Evolutionary conservation across 30 jellyfish, hydroid and myxozoan species (phyloP), one percentile per base, ranked within the genome.

Genomic region (Clytia hemisphaerica): DNA sequence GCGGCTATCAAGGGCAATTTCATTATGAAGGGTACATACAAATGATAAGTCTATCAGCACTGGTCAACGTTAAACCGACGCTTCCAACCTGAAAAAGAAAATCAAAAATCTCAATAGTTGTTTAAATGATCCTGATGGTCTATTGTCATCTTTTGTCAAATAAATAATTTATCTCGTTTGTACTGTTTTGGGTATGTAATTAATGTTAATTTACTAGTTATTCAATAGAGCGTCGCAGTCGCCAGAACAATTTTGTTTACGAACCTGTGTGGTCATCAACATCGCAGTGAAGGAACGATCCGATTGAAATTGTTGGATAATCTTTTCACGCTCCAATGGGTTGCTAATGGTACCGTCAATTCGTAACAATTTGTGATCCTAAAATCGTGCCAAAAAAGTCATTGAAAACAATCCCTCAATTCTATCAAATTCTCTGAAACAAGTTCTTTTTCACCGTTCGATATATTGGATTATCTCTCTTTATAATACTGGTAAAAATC

Each of bases 11-110:
- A 40, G 53, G 53, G n/a, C 15, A 14, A 7, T 59, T 26, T 18
- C 0, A 12, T 31, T 19, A 6, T 9, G 16, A 15, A 45, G 37
- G 0, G 24, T 18, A 67, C 92, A 76, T 76, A 90, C 99, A 90
- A 1, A 92, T 83, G 58, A 92, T 63, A 1, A 92, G 93, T 59
- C 99, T 72, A 77, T 92, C 95, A 0, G 99, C 99, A 1, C 85
- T 78, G 0, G 96, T 84, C 4, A 92, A 78, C 42, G 94, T 92
- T 36, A 92, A 58, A n/a, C 99, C 99, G 18, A 82, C 96, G 16
- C 98, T 86, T 21, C 96, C 99, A 45, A 84, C 91, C 99, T 91
- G 34, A 51, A 18, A 14, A 40, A 19, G 21, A 29, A 48, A 35
- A 57, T 49, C n/a, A n/a, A n/a, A n/a, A n/a, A n/a, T n/a, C n/a